These are phyloP conservation scores for Pampus argenteus DNA, from an alignment of 2,797 vertebrate genomes.

Conservation along the genomic window DNA sequence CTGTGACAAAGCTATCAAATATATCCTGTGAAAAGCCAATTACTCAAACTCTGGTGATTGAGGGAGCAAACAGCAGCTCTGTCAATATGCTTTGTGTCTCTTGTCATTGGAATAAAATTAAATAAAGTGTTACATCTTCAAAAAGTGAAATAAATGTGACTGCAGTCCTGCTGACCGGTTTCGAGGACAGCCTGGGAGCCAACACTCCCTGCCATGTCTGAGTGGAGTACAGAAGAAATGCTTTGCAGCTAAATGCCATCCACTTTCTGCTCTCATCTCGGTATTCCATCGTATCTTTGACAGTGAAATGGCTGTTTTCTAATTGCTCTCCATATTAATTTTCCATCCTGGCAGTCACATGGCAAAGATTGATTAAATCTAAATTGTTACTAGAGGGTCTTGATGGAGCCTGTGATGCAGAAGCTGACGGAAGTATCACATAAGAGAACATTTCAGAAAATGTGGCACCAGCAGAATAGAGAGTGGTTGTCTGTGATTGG, in stretches of 20 bases:
- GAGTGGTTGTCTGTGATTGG: slow-evolving; percentile 12
- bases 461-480: slow-evolving; percentile 32
- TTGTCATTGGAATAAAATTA: slow-evolving; percentile 38
- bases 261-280: slow-evolving; percentile 56
- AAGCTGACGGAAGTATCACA: slow-evolving; percentile 61
- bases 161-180: slow-evolving; percentile 41
- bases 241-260: slow-evolving; percentile 40
- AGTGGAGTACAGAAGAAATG: slow-evolving; percentile 33
- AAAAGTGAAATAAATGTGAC: slow-evolving; percentile 44
- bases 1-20: slow-evolving; percentile 50
- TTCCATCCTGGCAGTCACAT: slow-evolving; percentile 79
- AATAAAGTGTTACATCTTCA: slow-evolving; percentile 19
- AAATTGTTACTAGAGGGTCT: slow-evolving; percentile 78
- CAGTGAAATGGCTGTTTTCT: slow-evolving; percentile 76
- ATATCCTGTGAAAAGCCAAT: slow-evolving; percentile 28
- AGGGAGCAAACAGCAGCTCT: slow-evolving; percentile 40
- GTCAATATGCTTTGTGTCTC: slow-evolving; percentile 36
- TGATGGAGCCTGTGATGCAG: slow-evolving; percentile 74
- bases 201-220: slow-evolving; percentile 15
- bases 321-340: slow-evolving; percentile 82
- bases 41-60: slow-evolving; percentile 30
- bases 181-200: slow-evolving; percentile 33
- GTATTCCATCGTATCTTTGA: slow-evolving; percentile 61
- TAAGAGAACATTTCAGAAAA: slow-evolving; percentile 40
- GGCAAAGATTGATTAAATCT: slow-evolving; percentile 83